Conservation (phyloP, 1,140 invertebrate genomes). For the Homalodisca vitripennis region DNA sequence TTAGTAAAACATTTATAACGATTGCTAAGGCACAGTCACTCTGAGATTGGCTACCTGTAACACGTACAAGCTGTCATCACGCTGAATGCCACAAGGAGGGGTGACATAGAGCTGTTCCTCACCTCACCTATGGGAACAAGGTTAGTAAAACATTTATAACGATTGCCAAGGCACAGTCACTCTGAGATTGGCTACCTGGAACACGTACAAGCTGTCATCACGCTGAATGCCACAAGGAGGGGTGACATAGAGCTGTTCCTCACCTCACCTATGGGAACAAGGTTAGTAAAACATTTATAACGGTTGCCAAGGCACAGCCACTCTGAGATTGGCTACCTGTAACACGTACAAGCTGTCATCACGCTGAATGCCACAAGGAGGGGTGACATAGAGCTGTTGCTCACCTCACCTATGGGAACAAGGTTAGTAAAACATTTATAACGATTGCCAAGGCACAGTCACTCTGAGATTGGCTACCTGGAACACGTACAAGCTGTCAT, state of each 20-base stretch:
- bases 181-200: conserved; percentile 95
- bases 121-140: conserved; percentile 97
- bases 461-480: conserved; percentile 94
- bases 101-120: conserved; percentile 92
- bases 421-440: conserved; percentile 73
- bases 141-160: conserved; percentile 68
- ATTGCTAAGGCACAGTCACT: conserved; percentile 85
- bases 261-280: conserved; percentile 96
- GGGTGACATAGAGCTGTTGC: conserved; percentile 91
- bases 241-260: conserved; percentile 95
- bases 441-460: conserved; percentile 83
- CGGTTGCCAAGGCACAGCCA: conserved; percentile 85
- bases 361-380: conserved; percentile 87
- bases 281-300: conserved; percentile 72
- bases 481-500: conserved; percentile 99
- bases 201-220: conserved; percentile 97
- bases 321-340: conserved; percentile 94
- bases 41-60: conserved; percentile 95
- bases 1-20: conserved; percentile 68
- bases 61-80: conserved; percentile 98
- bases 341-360: conserved; percentile 98
- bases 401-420: conserved; percentile 97
- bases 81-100: conserved; percentile 85
- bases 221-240: conserved; percentile 85
- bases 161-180: conserved; percentile 88